phyloP scores from a whole-genome alignment of 2,888 invertebrate species.

The Chesias legatella region DNA sequence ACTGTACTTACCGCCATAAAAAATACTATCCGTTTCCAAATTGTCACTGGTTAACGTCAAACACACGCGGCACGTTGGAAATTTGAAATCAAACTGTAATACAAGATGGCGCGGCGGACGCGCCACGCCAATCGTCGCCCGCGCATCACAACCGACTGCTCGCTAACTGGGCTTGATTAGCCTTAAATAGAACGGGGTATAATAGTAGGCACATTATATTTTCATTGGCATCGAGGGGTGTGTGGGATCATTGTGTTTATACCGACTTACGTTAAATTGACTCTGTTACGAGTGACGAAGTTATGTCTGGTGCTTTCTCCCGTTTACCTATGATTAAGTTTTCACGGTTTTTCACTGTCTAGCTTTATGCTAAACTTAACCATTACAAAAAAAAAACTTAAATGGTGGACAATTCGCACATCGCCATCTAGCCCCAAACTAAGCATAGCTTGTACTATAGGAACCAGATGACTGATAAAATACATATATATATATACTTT shows the following conservation, averaged over 20 bases:
- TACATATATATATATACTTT: no score
- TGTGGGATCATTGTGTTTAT: constrained; percentile 56
- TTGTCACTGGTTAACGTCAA: constrained; percentile 66
- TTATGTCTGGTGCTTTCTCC: constrained; percentile 9
- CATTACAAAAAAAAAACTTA: no score
- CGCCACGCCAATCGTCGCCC: constrained; percentile 53
- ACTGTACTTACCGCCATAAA: constrained; percentile 37
- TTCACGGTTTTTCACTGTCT: no score
- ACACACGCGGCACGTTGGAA: constrained; percentile 58
- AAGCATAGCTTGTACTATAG: no score
- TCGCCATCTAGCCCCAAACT: no score
- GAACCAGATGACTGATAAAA: no score
- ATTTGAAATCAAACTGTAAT: constrained; percentile 57
- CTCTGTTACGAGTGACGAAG: background rate
- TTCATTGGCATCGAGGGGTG: constrained; percentile 71
- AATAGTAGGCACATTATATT: constrained; percentile 76
- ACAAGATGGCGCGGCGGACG: constrained; percentile 56
- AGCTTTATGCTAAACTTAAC: no score
- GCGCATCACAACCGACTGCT: constrained; percentile 77
- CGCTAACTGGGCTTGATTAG: constrained; percentile 83
- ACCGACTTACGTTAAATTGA: constrained; percentile 33
- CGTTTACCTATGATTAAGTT: no score
- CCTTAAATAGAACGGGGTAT: constrained; percentile 77
- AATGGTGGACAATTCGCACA: no score
- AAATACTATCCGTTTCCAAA: constrained; percentile 59